phyloP scores from a whole-genome alignment of 2,888 invertebrate genomes.

The Dorcus parallelipipedus region DNA sequence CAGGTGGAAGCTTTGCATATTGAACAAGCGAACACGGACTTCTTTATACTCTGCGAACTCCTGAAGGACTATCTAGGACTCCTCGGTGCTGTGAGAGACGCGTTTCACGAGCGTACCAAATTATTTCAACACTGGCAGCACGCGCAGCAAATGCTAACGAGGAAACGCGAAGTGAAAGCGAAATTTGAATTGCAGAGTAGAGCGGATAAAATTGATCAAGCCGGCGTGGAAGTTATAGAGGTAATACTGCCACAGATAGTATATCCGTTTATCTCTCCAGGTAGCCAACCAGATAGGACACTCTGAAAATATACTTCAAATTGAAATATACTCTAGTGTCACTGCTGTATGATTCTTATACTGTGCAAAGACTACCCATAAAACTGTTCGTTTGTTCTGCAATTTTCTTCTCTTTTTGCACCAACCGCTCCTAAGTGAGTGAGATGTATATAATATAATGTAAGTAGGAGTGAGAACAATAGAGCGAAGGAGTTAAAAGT shows the following conservation, averaged over 20 bases:
- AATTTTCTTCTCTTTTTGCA: too few relatives aligned
- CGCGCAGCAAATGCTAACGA: constrained; percentile 89
- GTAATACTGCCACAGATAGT: constrained; percentile 48
- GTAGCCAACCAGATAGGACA: too few relatives aligned
- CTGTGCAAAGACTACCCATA: too few relatives aligned
- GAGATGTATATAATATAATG: too few relatives aligned
- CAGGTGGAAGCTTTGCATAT: constrained; percentile 82
- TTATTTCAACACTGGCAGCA: constrained; percentile 97
- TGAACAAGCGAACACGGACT: constrained; percentile 93
- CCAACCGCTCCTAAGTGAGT: too few relatives aligned
- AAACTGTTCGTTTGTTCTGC: too few relatives aligned
- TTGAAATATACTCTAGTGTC: too few relatives aligned
- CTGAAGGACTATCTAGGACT: constrained; percentile 92
- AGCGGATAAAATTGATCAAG: constrained; percentile 84
- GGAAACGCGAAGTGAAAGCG: constrained; percentile 90
- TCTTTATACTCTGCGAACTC: constrained; percentile 89
- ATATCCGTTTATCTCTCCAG: too few relatives aligned
- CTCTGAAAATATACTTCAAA: too few relatives aligned
- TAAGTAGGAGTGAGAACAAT: too few relatives aligned
- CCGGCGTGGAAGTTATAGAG: constrained; percentile 89
- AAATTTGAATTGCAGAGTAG: constrained; percentile 88
- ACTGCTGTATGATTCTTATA: too few relatives aligned
- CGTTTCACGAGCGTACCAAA: constrained; percentile 71
- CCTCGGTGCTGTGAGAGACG: constrained; percentile 86
- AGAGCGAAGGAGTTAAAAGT: too few relatives aligned